Base-by-base conservation (phyloP, 2,113 vertebrate genomes). In the Macaca mulatta region DNA sequence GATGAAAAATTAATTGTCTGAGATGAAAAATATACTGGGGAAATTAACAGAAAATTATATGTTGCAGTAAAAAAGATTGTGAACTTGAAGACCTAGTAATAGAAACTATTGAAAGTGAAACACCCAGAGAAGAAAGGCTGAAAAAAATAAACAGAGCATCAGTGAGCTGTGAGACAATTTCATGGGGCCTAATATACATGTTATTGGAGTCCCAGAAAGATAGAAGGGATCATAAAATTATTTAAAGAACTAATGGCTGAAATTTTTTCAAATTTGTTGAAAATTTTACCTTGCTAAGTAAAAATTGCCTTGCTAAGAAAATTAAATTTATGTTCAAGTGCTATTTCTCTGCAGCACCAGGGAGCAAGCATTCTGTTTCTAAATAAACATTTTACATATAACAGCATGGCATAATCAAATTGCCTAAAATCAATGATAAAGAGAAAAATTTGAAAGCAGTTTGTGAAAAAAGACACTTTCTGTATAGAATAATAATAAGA, bases 81-180 rank as follows among this genome's bases (percentile, higher is more conserved):
- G 45, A 94, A 75, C 45, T 75, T 75, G 35, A 57, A 94, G 87
- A 83, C 25, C 67, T 64, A 81, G 67, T 50, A 64, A 43, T n/a
- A 95, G 59, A 93, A 95, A 86, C 50, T 40, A 92, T 72, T 22
- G 25, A 74, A 92, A 89, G 61, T 79, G 67, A 89, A 96, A 83
- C 27, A 78, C 59, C 48, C 48, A 50, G 48, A 50, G 72, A 78
- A 23, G 30, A 78, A 89, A 85, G 72, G 52, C 20, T 67, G 11
- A 70, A 69, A 48, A 89, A 90, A 95, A 57, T 25, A 38, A 93
- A 64, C 35, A 90, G 48, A 80, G 12, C n/a, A 92, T 92, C 78
- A 90, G 55, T 74, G 22, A 95, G 35, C 48, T 97, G 35, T 86
- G 80, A 89, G 35, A 67, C 20, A 85, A 67, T 35, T 57, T 86